These are phyloP conservation scores for Scortum barcoo DNA, from an alignment of 2,113 vertebrate species.

Conservation along the genomic window DNA sequence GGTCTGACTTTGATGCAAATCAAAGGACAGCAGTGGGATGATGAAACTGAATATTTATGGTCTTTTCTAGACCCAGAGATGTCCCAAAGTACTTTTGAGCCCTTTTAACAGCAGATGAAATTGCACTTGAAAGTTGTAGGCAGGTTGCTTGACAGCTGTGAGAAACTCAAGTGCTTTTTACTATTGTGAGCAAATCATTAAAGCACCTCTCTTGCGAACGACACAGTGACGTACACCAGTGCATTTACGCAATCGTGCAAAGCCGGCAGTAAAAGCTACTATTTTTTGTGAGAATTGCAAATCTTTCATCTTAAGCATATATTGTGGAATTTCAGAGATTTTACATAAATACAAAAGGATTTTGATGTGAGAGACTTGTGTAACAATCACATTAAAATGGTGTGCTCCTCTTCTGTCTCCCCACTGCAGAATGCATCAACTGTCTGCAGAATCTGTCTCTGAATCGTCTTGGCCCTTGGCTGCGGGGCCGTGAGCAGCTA, in stretches of 20 bases:
- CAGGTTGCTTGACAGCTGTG: constrained; percentile 61
- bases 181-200: constrained; percentile 62
- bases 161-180: constrained; percentile 66
- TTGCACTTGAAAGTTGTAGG: constrained; percentile 75
- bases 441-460: constrained; percentile 27
- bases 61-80: constrained; percentile 45
- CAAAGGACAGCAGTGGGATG: constrained; percentile 52
- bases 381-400: neutral
- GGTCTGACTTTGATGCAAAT: constrained; percentile 63
- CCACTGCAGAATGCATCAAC: constrained; percentile 63
- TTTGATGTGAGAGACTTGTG: neutral
- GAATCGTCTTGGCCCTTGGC: constrained; percentile 29
- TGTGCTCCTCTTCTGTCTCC: constrained; percentile 22
- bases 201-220: constrained; percentile 53
- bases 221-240: constrained; percentile 16
- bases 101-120: constrained; percentile 66
- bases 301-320: constrained; percentile 8
- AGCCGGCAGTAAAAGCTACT: constrained; percentile 6
- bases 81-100: constrained; percentile 51
- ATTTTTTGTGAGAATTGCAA: neutral
- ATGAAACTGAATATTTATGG: constrained; percentile 74
- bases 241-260: constrained; percentile 29
- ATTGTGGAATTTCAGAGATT: neutral
- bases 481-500: constrained; percentile 57
- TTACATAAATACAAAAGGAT: neutral